These are phyloP conservation scores for Anguilla marmorata DNA, from an alignment of 2,797 vertebrate species.

Conservation along the genomic window DNA sequence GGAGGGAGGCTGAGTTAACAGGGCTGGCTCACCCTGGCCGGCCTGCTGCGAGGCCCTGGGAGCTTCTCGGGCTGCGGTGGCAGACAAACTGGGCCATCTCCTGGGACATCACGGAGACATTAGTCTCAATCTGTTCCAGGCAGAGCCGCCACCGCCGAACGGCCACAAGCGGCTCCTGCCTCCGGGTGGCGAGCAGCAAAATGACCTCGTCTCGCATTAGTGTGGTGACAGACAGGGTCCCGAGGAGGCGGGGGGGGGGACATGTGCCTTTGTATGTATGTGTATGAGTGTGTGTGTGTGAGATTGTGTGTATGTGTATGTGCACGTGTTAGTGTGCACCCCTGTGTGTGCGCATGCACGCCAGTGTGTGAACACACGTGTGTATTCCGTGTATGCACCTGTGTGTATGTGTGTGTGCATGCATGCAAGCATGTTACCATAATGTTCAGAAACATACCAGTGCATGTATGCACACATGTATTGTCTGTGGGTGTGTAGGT, in stretches of 20 bases:
- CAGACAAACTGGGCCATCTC: slow-evolving; percentile 25
- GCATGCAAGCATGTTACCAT: neutral
- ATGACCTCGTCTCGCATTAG: slow-evolving; percentile 22
- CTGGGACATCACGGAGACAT: slow-evolving; percentile 41
- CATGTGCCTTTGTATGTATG: neutral
- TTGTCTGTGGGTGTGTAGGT: neutral
- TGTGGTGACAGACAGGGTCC: neutral
- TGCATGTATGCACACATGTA: neutral
- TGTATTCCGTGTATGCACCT: neutral
- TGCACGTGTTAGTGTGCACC: neutral
- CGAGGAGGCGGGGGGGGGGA: slow-evolving; percentile 13
- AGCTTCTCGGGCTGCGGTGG: slow-evolving; percentile 28
- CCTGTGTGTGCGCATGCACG: neutral
- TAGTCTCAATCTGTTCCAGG: slow-evolving; percentile 47
- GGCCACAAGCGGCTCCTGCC: neutral
- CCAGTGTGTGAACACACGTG: neutral
- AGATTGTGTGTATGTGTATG: neutral
- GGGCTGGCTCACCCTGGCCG: neutral
- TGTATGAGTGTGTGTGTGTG: neutral
- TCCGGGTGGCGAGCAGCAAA: slow-evolving; percentile 20
- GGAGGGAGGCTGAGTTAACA: slow-evolving; percentile 30
- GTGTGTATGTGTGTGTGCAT: neutral
- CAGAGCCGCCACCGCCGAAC: slow-evolving; percentile 26
- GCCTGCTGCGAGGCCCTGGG: neutral
- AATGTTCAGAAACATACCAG: neutral